phyloP scores from a whole-genome alignment of 2,888 invertebrate genomes.

The Pecten maximus region DNA sequence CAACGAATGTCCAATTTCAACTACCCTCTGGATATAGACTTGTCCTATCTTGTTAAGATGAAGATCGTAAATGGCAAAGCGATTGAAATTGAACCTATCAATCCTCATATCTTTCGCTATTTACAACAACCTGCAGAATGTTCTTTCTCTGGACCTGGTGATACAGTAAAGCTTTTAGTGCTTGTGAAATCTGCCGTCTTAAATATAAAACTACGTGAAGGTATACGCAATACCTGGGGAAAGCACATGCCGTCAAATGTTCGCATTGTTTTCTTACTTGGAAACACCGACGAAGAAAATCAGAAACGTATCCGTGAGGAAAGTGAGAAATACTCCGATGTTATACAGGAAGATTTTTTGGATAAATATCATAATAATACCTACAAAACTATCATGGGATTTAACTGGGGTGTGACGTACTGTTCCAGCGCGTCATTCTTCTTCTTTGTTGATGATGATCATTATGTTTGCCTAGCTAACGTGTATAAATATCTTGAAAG shows the following conservation, averaged over 20 bases:
- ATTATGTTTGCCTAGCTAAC: constrained; percentile 22
- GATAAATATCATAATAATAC: constrained; percentile 40
- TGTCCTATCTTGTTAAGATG: neutral
- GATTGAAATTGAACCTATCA: neutral
- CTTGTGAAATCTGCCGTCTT: constrained; percentile 36
- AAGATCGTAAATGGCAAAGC: neutral
- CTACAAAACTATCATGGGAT: constrained; percentile 39
- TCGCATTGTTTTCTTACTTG: constrained; percentile 34
- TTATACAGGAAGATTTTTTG: constrained; percentile 38
- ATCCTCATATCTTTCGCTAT: neutral
- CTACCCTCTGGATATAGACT: neutral
- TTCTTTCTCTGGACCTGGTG: neutral
- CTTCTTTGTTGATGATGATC: constrained; percentile 45
- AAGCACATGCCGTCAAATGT: neutral
- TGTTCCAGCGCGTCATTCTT: constrained; percentile 30
- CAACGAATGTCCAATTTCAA: neutral
- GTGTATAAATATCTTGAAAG: neutral
- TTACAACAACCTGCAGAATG: neutral
- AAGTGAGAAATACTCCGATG: constrained; percentile 7
- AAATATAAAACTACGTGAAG: neutral
- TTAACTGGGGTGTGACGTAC: constrained; percentile 10
- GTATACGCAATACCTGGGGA: constrained; percentile 39
- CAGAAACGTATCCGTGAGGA: neutral
- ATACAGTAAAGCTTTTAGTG: neutral
- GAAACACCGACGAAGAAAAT: neutral